Evolutionary conservation across 2,888 invertebrate genomes (phyloP), one percentile per base, ranked within the genome.

Genomic region (Mimas tiliae): DNA sequence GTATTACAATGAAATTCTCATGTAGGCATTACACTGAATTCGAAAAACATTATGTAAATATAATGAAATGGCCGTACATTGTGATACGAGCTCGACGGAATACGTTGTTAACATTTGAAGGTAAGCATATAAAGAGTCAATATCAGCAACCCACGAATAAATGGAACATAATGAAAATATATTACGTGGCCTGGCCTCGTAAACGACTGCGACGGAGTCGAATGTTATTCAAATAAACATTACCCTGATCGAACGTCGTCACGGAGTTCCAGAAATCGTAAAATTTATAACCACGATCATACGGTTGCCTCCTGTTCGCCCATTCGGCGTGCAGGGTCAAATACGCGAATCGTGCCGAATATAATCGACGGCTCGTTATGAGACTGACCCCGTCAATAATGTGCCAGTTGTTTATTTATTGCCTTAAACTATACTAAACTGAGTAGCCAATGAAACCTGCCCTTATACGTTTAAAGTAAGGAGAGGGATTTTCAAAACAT

Each of bases 151-250:
- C 85, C 80, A 79, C 84, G 84, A 86, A 88, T 87, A 90, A 90
- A 90, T 86, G 84, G 85, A 82, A 88, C 86, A 87, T 89, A 89
- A 90, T 90, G 89, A 88, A 88, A 89, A 90, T 89, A 90, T 88
- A 90, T 88, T 87, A 85, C 84, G 78, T 81, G 78, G 78, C 74
- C 78, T 82, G 83, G 76, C 85, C 81, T 86, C 87, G 84, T 88
- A 88, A 89, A 87, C 84, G 87, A 82, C 79, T 80, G 80, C 81
- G 81, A 81, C 77, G 75, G 72, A 82, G 81, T 78, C 82, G 81
- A 84, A 87, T 83, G 84, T 84, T 88, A 87, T 89, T 90, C 87
- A 86, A 90, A 88, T 88, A 90, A 88, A 89, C 85, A 85, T 88
- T 87, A 86, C 84, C 72, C 74, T 78, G 82, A 84, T 88, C 83